These are phyloP conservation scores for Rhagonycha fulva DNA, from an alignment of 2,888 invertebrate species.

Conservation along the genomic window DNA sequence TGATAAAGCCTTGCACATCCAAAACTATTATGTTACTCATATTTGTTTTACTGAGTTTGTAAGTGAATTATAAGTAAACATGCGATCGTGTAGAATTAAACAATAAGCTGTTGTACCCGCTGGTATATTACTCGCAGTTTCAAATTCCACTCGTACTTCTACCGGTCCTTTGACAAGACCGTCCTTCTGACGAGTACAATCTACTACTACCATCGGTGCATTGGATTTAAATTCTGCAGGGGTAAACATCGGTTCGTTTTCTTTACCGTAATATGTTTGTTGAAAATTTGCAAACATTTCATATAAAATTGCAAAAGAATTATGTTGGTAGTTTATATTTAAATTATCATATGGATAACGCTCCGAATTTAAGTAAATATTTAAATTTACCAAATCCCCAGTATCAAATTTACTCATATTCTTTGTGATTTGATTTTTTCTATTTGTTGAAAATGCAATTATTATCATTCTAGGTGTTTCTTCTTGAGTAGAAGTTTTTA, in stretches of 20 bases:
- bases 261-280: background rate
- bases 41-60: background rate
- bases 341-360: slow-evolving; percentile 47
- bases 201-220: slow-evolving; percentile 36
- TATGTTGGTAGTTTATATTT: slow-evolving; percentile 40
- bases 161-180: slow-evolving; percentile 28
- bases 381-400: slow-evolving; percentile 45
- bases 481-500: slow-evolving; percentile 40
- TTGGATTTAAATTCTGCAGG: slow-evolving; percentile 9
- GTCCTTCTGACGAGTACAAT: slow-evolving; percentile 34
- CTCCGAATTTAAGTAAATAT: slow-evolving; percentile 46
- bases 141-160: slow-evolving; percentile 34
- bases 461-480: slow-evolving; percentile 51
- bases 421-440: slow-evolving; percentile 39
- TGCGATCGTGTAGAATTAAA: background rate
- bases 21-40: background rate
- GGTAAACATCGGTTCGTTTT: background rate
- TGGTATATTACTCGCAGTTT: slow-evolving; percentile 29
- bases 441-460: slow-evolving; percentile 47
- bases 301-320: slow-evolving; percentile 31
- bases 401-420: slow-evolving; percentile 36
- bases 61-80: background rate
- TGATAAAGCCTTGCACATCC: background rate
- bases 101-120: slow-evolving; percentile 31
- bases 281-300: background rate